Conservation (phyloP, 2,797 vertebrate genomes). For the Margarornis squamiger region DNA sequence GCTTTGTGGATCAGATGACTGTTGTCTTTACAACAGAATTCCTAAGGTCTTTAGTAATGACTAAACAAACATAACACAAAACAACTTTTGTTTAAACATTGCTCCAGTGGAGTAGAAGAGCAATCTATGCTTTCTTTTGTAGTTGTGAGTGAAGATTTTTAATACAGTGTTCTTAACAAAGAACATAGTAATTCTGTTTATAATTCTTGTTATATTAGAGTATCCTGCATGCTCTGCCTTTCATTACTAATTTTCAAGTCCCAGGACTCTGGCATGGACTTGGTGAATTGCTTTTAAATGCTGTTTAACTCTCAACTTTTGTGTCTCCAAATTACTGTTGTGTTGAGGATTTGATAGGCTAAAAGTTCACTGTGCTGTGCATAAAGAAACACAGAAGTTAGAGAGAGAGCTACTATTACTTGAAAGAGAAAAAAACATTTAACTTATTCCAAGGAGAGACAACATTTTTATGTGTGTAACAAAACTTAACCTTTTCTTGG, state of each 20-base stretch:
- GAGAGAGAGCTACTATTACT: not conserved
- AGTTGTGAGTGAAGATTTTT: not conserved
- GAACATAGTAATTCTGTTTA: not conserved
- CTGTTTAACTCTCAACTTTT: not conserved
- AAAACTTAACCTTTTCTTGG: not conserved
- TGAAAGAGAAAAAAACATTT: not conserved
- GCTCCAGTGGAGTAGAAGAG: not conserved
- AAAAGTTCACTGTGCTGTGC: not conserved
- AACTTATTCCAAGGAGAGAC: not conserved
- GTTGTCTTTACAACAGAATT: not conserved
- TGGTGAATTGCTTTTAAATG: not conserved
- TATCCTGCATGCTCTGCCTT: not conserved
- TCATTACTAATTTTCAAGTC: not conserved
- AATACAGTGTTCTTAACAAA: not conserved
- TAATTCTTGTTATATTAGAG: not conserved
- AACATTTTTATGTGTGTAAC: not conserved
- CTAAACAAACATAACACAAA: not conserved
- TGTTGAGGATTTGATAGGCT: not conserved
- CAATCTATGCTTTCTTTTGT: not conserved
- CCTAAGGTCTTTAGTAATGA: not conserved
- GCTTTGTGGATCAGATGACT: not conserved
- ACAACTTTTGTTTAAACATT: not conserved
- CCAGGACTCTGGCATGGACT: not conserved
- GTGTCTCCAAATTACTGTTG: not conserved
- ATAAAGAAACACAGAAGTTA: not conserved